Evolutionary conservation across 2,113 vertebrate species (phyloP).

Genomic region (human (Homo sapiens)): DNA sequence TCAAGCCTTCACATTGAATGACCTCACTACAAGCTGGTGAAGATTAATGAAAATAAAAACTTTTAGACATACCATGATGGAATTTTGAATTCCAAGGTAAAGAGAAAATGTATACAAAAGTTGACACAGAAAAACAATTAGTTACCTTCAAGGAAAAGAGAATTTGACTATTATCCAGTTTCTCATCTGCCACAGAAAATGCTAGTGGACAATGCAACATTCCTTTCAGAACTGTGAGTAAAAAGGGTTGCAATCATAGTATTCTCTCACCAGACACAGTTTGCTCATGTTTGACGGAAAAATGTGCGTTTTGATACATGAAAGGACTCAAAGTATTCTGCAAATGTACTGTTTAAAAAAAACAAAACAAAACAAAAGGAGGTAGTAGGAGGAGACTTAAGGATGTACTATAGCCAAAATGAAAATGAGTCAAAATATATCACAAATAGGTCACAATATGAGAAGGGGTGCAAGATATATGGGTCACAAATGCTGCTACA

Average conservation of each 20-base stretch:
- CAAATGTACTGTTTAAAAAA: not conserved
- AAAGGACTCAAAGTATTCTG: not conserved
- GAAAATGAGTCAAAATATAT: not conserved
- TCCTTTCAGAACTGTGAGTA: not conserved
- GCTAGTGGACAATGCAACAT: not conserved
- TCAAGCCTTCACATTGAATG: not conserved
- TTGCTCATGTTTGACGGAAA: not conserved
- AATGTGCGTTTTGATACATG: not conserved
- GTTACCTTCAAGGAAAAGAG: not conserved
- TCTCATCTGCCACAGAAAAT: not conserved
- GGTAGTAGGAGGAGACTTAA: not conserved
- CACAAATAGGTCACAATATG: not conserved
- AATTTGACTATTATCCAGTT: not conserved
- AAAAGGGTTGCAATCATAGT: not conserved
- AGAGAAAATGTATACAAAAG: not conserved
- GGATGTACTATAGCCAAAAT: not conserved
- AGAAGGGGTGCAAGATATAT: too few relatives aligned
- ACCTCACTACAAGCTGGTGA: not conserved
- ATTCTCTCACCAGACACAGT: not conserved
- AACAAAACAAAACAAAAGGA: too few relatives aligned
- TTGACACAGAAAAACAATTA: not conserved
- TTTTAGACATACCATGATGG: not conserved
- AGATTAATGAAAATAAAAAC: constrained; percentile 12
- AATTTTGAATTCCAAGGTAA: not conserved
- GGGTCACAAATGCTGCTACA: not conserved